Percentiles rank a stretch among this genome's conserved stretches.
Evolutionary conservation across 2,113 vertebrate genomes (phyloP).

Genomic region (Laticauda laticaudata): DNA sequence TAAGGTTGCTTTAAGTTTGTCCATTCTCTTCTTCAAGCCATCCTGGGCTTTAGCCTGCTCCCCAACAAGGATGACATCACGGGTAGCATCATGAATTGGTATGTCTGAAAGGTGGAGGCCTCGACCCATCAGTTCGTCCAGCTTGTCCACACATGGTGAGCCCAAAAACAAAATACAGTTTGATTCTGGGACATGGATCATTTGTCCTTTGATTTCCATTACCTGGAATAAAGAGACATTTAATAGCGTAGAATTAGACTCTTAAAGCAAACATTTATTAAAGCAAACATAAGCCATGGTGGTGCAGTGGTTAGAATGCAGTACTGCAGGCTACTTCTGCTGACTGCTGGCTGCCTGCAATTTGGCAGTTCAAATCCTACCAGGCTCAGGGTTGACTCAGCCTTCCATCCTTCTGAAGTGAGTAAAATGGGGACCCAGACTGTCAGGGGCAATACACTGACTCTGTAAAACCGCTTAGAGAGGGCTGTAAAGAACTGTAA

Average conservation of each 20-base stretch:
- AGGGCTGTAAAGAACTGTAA: too few species aligned
- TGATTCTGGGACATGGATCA: constrained; percentile 95
- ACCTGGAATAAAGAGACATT: constrained; percentile 75
- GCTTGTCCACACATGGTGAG: constrained; percentile 94
- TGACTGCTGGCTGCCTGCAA: too few species aligned
- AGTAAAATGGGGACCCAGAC: too few species aligned
- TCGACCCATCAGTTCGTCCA: constrained; percentile 96
- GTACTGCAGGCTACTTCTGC: too few species aligned
- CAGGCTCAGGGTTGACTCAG: too few species aligned
- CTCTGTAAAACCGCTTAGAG: too few species aligned
- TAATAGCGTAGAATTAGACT: background rate
- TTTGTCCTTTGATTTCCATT: constrained; percentile 98
- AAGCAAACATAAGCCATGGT: too few species aligned
- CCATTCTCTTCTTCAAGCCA: constrained; percentile 96
- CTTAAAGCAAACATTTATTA: background rate
- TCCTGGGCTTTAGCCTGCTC: constrained; percentile 98
- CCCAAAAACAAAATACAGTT: constrained; percentile 92
- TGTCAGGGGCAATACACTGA: too few species aligned
- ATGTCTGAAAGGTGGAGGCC: constrained; percentile 96
- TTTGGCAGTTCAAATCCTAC: too few species aligned
- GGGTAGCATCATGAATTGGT: constrained; percentile 95
- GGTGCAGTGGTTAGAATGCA: too few species aligned
- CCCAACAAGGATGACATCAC: constrained; percentile 95
- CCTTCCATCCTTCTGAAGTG: too few species aligned
- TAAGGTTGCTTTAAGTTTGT: constrained; percentile 95